A percentile compares a stretch with the other conserved stretches of the same genome.
Evolutionary conservation across 2,797 vertebrate species (phyloP).

Genomic region (Streptopelia turtur): DNA sequence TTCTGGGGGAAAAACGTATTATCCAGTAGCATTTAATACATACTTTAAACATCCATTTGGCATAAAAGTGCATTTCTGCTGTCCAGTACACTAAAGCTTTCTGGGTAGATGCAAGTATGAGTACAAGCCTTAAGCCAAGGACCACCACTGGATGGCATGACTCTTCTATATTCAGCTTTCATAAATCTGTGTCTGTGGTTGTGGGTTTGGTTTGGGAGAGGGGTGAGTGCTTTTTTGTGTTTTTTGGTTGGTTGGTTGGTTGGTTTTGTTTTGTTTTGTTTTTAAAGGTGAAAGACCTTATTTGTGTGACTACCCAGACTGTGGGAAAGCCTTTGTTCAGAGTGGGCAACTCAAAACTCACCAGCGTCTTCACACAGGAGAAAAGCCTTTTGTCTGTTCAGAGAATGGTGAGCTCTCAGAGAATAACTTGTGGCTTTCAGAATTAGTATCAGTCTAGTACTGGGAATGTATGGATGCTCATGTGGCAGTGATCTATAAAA

Average conservation of each 20-base stretch:
- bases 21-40: not conserved
- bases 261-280: not conserved
- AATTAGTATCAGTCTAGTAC: not conserved
- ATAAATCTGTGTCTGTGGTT: not conserved
- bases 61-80: not conserved
- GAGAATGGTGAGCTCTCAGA: conserved; percentile 87
- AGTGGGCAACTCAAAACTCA: conserved; percentile 99
- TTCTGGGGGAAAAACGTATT: not conserved
- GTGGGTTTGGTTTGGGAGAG: not conserved
- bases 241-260: not conserved
- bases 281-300: conserved; percentile 94
- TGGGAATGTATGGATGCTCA: not conserved
- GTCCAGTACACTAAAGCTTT: not conserved
- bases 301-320: conserved; percentile 96
- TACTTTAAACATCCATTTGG: not conserved
- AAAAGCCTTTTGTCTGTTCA: conserved; percentile 97
- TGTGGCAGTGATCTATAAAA: not conserved
- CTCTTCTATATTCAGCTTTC: not conserved
- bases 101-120: not conserved
- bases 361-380: conserved; percentile 96
- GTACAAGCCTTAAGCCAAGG: not conserved
- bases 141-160: not conserved
- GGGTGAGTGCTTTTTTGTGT: not conserved
- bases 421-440: not conserved
- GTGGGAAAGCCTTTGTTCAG: conserved; percentile 97